These are phyloP conservation scores for Carapus acus DNA, from an alignment of 2,797 vertebrate genomes.

Conservation along the genomic window DNA sequence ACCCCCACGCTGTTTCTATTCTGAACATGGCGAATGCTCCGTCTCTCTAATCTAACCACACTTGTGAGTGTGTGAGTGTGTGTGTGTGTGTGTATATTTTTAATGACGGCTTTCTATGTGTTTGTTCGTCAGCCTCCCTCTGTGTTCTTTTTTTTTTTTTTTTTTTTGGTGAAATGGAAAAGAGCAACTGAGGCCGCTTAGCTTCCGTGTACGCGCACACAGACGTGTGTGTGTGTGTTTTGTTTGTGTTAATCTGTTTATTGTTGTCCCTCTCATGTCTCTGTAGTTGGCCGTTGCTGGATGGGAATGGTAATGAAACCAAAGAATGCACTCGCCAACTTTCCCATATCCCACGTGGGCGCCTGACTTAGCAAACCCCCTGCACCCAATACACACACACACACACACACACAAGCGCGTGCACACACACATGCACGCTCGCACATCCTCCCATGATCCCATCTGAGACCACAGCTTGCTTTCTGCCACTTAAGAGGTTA, in stretches of 20 bases:
- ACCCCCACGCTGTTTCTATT: too few relatives aligned
- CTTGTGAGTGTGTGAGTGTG: too few relatives aligned
- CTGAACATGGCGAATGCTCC: too few relatives aligned
- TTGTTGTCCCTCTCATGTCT: conserved; percentile 65
- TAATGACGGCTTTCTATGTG: too few relatives aligned
- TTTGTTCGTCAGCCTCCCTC: too few relatives aligned
- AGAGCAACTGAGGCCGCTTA: conserved; percentile 15
- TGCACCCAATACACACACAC: too few relatives aligned
- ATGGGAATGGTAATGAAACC: conserved; percentile 61
- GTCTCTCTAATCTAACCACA: too few relatives aligned
- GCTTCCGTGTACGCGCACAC: conserved; percentile 11
- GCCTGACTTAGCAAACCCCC: conserved; percentile 41
- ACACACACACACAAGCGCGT: too few relatives aligned
- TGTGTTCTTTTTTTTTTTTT: conserved; percentile 4
- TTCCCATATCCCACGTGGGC: conserved; percentile 52
- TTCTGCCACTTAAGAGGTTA: conserved; percentile 72
- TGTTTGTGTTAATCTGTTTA: conserved; percentile 59
- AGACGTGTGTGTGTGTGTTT: conserved; percentile 37
- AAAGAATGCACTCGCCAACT: conserved; percentile 38
- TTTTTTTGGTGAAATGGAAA: conserved; percentile 11
- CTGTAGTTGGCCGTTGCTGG: conserved; percentile 63
- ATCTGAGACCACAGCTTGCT: conserved; percentile 61
- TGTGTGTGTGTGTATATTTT: background rate
- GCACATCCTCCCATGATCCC: conserved; percentile 41
- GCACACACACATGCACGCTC: too few relatives aligned